Conservation (phyloP, 2,113 vertebrate species). For the Callipepla californica region DNA sequence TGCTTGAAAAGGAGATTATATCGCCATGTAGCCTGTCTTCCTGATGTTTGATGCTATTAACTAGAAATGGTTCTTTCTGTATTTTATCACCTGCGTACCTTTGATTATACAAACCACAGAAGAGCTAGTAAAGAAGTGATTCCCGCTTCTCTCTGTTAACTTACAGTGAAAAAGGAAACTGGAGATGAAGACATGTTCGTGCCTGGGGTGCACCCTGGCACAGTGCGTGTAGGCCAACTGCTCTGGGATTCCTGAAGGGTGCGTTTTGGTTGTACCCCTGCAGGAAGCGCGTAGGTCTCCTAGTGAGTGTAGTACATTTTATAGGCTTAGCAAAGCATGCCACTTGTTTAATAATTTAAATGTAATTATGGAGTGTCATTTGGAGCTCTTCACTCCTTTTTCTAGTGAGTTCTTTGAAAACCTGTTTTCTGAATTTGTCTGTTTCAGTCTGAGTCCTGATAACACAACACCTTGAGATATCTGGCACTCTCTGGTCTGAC, state of each 20-base stretch:
- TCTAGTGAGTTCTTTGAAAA: not conserved
- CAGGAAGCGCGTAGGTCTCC: accelerated
- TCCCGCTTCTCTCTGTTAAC: not conserved
- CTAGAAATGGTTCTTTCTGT: not conserved
- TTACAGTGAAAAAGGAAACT: not conserved
- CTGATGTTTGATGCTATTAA: not conserved
- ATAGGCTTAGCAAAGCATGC: not conserved
- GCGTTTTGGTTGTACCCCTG: not conserved
- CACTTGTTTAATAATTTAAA: not conserved
- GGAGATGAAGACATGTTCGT: not conserved
- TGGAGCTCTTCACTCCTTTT: not conserved
- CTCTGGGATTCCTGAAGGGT: not conserved
- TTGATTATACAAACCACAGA: not conserved
- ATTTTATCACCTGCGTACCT: not conserved
- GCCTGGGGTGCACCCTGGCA: not conserved
- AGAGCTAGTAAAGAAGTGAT: not conserved
- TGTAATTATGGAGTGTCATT: not conserved
- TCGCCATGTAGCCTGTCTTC: not conserved
- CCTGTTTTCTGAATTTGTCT: not conserved
- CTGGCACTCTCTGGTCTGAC: not conserved
- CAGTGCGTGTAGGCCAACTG: accelerated
- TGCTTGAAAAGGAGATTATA: not conserved
- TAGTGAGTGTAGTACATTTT: not conserved
- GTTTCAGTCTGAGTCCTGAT: not conserved
- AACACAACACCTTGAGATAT: not conserved